A percentile compares a stretch with the other conserved stretches of the same genome.
These are phyloP conservation scores for Acholoe squamosa DNA, from an alignment of 2,888 invertebrate genomes.

Conservation along the genomic window DNA sequence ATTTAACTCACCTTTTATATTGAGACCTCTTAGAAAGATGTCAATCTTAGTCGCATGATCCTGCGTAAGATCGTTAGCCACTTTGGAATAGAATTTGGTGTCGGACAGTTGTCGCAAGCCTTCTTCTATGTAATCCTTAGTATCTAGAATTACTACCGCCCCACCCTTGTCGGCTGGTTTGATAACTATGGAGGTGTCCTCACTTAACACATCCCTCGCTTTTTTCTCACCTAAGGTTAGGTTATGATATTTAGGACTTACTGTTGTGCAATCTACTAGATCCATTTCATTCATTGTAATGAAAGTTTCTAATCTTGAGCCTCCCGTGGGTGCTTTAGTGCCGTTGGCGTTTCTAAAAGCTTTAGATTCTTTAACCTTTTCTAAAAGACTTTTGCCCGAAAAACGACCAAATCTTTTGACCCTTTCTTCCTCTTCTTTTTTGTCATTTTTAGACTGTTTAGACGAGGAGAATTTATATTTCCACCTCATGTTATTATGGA, in stretches of 20 bases:
- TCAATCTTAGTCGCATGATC: not conserved
- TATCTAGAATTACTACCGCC: not conserved
- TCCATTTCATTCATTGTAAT: not conserved
- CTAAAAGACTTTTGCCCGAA: no score
- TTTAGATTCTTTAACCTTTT: not conserved
- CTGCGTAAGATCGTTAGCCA: not conserved
- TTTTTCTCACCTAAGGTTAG: not conserved
- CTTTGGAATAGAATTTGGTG: not conserved
- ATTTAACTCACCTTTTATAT: not conserved
- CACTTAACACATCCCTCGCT: not conserved
- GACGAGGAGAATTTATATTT: not conserved
- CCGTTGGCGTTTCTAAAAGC: not conserved
- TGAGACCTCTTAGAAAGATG: not conserved
- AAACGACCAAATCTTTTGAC: no score
- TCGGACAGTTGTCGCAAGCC: not conserved
- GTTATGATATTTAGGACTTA: not conserved
- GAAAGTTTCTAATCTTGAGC: not conserved
- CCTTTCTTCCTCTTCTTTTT: no score
- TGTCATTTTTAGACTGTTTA: no score
- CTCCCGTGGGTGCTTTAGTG: not conserved
- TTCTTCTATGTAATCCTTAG: not conserved
- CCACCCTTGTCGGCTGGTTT: conserved; percentile 20
- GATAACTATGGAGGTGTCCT: not conserved
- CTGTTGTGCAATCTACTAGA: not conserved
- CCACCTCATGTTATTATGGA: not conserved